Base-by-base conservation (phyloP, 2,113 vertebrate species). In the Potamarius usumacintae region DNA sequence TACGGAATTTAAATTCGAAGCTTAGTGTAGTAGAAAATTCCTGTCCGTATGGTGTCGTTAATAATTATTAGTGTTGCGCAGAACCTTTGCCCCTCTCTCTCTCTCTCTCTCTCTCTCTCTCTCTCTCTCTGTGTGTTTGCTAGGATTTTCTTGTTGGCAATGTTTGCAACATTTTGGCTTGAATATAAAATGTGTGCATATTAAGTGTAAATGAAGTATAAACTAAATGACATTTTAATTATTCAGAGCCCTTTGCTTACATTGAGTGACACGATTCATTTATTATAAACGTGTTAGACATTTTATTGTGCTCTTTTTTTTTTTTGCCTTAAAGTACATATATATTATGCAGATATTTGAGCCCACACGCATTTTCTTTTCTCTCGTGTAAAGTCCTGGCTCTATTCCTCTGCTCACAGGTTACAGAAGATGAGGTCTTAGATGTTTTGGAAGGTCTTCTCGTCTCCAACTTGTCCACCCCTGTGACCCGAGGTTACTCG, bases 381-480 rank as follows among this genome's bases (percentile, higher is more conserved):
- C 18, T 74, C 34, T 48, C 3, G 30, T 48, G 30, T 74, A 74
- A 50, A 10, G 4, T 77, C 18, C 11, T 52, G 5, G 11, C 50
- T 77, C 67, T 60, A 12, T 87, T 85, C 0, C 7, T 57, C 3
- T 86, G 9, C 42, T 67, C 82, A 6, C 90, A 99, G 98, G 98
- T 99, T 91, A 96, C 97, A 82, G 98, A 99, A 91, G 98, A 99
- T 93, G 98, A 99, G 96, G 98, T 99, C 85, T 95, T 99, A 90
- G 98, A 99, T 88, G 97, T 99, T 93, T 95, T 99, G 94, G 98
- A 99, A 95, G 98, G 96, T n/a, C 91, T 99, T 42, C 95, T 99
- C 71, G 97, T 98, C 91, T 99, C 98, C 86, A 99, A 98, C 94
- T 95, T 99, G 95, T 98, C 98, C 83, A 93, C 96, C 30, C 97